Conservation (phyloP, 2,113 vertebrate genomes). For the Gallinago jamesoni region DNA sequence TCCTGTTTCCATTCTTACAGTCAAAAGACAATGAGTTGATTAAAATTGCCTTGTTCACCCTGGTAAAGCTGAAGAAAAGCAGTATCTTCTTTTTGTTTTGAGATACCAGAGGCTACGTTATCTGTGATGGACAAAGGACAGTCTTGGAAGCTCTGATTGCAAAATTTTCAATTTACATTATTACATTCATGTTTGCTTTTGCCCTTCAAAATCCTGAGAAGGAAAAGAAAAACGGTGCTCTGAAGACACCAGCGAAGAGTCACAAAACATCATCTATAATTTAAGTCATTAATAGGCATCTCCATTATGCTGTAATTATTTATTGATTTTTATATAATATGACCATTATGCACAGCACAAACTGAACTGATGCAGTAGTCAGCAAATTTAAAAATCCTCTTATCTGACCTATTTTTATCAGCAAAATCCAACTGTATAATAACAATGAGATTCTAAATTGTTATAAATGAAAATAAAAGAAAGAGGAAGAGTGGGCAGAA, state of each 20-base stretch:
- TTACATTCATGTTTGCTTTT: neutral
- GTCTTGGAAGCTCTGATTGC: neutral
- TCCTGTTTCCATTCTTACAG: neutral
- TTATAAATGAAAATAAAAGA: constrained; percentile 12
- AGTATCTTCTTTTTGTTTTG: neutral
- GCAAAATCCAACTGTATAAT: neutral
- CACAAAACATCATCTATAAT: neutral
- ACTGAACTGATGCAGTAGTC: neutral
- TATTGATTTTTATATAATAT: constrained; percentile 26
- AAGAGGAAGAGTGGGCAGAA: neutral
- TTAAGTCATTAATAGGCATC: neutral
- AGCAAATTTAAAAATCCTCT: constrained; percentile 17
- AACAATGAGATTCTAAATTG: neutral
- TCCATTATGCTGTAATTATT: constrained; percentile 11
- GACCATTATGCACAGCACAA: neutral
- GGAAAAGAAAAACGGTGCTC: neutral
- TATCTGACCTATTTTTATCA: constrained; percentile 15
- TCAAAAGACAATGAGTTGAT: neutral
- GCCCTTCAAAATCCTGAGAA: neutral
- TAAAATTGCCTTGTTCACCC: neutral
- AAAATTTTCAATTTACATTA: neutral
- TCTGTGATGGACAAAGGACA: neutral
- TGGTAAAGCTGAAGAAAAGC: neutral
- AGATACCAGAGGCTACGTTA: neutral
- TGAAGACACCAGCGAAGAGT: neutral